These are phyloP conservation scores for Mizuhopecten yessoensis DNA, from an alignment of 1,140 invertebrate genomes.

Conservation along the genomic window DNA sequence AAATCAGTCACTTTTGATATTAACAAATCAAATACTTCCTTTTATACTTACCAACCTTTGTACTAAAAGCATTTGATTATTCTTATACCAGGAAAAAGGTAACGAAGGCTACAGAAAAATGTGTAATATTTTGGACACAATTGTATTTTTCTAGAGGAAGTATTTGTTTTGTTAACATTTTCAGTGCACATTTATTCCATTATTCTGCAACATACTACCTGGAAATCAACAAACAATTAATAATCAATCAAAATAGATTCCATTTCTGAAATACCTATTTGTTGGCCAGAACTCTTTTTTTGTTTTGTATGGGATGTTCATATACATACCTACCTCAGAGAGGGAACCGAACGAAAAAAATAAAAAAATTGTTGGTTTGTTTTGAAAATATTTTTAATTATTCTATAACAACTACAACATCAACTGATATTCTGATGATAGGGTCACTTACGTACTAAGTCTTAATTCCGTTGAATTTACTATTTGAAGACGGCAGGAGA, in stretches of 20 bases:
- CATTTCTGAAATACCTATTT: not conserved
- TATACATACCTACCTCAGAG: not conserved
- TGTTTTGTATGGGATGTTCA: constrained; percentile 13
- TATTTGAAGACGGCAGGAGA: not conserved
- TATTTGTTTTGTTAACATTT: not conserved
- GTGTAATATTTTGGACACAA: not conserved
- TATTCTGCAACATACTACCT: not conserved
- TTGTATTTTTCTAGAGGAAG: not conserved
- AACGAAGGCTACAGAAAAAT: too few species aligned
- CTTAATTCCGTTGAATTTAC: not conserved
- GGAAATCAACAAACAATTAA: constrained; percentile 6
- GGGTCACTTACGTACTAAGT: not conserved
- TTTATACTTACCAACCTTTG: constrained; percentile 43
- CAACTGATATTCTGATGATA: not conserved
- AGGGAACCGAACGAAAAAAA: not conserved
- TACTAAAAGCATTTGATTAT: constrained; percentile 41
- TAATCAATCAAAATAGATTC: not conserved
- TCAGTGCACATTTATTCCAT: constrained; percentile 8
- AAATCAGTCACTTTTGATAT: not conserved
- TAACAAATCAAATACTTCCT: not conserved
- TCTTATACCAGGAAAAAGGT: not conserved
- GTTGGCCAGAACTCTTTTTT: not conserved
- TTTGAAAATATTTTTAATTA: not conserved
- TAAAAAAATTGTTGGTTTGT: not conserved
- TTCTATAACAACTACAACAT: constrained; percentile 3